Conservation (phyloP, 2,888 invertebrate species). For the Neoaliturus tenellus region DNA sequence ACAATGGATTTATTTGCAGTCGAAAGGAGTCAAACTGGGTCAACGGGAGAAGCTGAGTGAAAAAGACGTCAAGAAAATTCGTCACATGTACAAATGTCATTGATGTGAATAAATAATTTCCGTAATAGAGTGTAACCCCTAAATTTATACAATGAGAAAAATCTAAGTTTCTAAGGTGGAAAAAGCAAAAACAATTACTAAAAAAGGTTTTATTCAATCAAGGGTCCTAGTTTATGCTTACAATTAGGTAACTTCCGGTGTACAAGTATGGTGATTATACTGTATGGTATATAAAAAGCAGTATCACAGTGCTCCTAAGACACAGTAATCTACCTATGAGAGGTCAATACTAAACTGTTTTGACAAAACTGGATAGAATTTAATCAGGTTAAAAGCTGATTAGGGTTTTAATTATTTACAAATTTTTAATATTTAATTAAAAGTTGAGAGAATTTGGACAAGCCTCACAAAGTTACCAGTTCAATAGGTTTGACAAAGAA, state of each 20-base stretch:
- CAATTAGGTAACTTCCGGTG: slow-evolving; percentile 25
- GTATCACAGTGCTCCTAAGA: slow-evolving; percentile 44
- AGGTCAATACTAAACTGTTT: slow-evolving; percentile 3
- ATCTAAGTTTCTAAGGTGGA: too few species aligned
- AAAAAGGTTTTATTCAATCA: not conserved
- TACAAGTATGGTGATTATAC: slow-evolving; percentile 1
- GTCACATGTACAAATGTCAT: slow-evolving; percentile 84
- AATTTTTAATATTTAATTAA: too few species aligned
- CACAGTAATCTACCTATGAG: not conserved
- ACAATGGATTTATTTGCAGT: slow-evolving; percentile 63
- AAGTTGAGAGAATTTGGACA: too few species aligned
- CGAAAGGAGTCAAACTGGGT: slow-evolving; percentile 74
- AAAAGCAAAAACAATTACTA: not conserved
- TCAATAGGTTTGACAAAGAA: too few species aligned
- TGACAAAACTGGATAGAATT: not conserved
- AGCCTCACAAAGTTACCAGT: too few species aligned
- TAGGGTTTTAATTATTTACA: too few species aligned
- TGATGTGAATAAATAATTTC: slow-evolving; percentile 7
- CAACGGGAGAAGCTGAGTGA: slow-evolving; percentile 85
- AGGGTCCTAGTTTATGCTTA: not conserved
- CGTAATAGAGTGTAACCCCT: too few species aligned
- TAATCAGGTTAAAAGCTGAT: too few species aligned
- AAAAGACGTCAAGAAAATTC: slow-evolving; percentile 84
- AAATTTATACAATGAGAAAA: too few species aligned
- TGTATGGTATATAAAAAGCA: slow-evolving; percentile 20